phyloP scores from a whole-genome alignment of 2,888 invertebrate species.

The Diabrotica balteata region DNA sequence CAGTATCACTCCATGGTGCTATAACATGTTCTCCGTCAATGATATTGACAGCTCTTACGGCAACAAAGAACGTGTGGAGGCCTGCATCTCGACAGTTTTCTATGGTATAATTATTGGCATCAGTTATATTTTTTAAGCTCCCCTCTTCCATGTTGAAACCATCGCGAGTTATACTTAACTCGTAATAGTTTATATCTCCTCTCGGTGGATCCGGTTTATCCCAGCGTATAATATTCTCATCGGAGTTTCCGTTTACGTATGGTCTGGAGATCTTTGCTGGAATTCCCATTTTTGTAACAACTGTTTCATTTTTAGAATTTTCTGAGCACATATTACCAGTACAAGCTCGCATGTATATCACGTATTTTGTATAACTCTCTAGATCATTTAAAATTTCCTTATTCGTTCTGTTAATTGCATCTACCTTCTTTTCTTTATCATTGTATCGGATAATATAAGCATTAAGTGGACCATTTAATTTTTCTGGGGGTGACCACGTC shows the following conservation, averaged over 20 bases:
- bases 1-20: slow-evolving; percentile 56
- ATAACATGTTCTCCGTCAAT: slow-evolving; percentile 42
- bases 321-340: slow-evolving; percentile 71
- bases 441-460: slow-evolving; percentile 62
- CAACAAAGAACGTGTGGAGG: slow-evolving; percentile 46
- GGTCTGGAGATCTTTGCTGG: slow-evolving; percentile 55
- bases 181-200: slow-evolving; percentile 63
- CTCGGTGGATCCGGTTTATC: slow-evolving; percentile 57
- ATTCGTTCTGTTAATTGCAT: slow-evolving; percentile 15
- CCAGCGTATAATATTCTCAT: slow-evolving; percentile 63
- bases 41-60: slow-evolving; percentile 56
- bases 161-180: slow-evolving; percentile 59
- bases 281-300: slow-evolving; percentile 59
- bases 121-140: slow-evolving; percentile 28
- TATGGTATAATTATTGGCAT: slow-evolving; percentile 31
- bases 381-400: slow-evolving; percentile 54
- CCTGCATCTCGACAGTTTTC: slow-evolving; percentile 47
- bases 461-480: slow-evolving; percentile 76
- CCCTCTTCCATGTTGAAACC: slow-evolving; percentile 11
- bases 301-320: slow-evolving; percentile 49
- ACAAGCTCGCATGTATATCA: slow-evolving; percentile 74
- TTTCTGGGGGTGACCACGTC: slow-evolving; percentile 73
- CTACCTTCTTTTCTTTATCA: slow-evolving; percentile 12
- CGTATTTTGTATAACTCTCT: slow-evolving; percentile 71
- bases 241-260: slow-evolving; percentile 58